Evolutionary conservation across 1,140 invertebrate species (phyloP).

Genomic region (Drosophila arawakana): DNA sequence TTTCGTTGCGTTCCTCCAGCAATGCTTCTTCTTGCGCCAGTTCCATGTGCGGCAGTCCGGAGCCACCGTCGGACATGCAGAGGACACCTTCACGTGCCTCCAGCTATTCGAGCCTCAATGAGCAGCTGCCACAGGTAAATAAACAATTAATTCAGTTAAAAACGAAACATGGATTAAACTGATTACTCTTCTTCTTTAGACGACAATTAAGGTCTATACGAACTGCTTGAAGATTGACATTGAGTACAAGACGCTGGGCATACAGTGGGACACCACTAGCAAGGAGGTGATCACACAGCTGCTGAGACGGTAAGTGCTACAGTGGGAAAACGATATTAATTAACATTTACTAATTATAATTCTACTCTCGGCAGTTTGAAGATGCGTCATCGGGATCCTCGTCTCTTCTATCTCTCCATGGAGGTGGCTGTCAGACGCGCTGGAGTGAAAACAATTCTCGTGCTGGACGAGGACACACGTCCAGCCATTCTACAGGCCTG

Average conservation of each 20-base stretch:
- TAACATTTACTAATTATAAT: no score
- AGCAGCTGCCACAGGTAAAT: slow-evolving; percentile 85
- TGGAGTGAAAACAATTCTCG: slow-evolving; percentile 92
- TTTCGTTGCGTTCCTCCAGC: slow-evolving; percentile 91
- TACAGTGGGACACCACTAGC: slow-evolving; percentile 93
- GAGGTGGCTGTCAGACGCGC: slow-evolving; percentile 93
- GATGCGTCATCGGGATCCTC: slow-evolving; percentile 95
- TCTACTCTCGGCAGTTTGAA: slow-evolving; percentile 81
- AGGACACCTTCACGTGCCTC: slow-evolving; percentile 85
- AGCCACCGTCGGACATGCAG: slow-evolving; percentile 85
- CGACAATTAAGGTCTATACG: slow-evolving; percentile 95
- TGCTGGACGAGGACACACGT: slow-evolving; percentile 94
- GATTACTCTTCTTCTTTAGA: slow-evolving; percentile 87
- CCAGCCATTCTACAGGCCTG: slow-evolving; percentile 95
- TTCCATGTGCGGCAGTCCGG: slow-evolving; percentile 85
- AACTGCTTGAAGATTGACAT: slow-evolving; percentile 95
- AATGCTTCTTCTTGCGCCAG: slow-evolving; percentile 87
- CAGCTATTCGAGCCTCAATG: slow-evolving; percentile 87
- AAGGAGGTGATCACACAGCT: slow-evolving; percentile 93
- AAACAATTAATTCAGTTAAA: rapidly evolving
- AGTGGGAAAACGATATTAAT: no score
- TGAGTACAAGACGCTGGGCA: slow-evolving; percentile 96
- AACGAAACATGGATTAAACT: neutral
- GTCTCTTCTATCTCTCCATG: slow-evolving; percentile 97
- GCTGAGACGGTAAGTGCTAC: slow-evolving; percentile 89